Conservation (phyloP, 2,888 invertebrate species). For the Leptothorax acervorum region DNA sequence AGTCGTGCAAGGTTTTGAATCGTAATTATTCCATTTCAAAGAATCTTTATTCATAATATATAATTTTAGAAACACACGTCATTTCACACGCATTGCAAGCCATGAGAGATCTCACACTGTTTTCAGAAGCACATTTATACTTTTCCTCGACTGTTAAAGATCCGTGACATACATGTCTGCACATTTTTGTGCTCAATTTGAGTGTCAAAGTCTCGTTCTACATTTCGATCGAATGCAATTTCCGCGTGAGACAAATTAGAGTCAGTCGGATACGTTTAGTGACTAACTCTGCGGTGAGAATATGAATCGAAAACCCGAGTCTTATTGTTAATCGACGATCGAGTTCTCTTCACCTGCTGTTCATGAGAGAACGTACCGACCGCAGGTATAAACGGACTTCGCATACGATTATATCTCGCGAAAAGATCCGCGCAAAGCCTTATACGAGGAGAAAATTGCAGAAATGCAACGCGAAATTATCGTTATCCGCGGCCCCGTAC, state of each 20-base stretch:
- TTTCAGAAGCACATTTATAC: not conserved
- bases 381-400: conserved; percentile 66
- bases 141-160: not conserved
- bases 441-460: conserved; percentile 12
- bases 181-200: not conserved
- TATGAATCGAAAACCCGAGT: conserved; percentile 51
- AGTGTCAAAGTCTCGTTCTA: not conserved
- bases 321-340: conserved; percentile 63
- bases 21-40: not conserved
- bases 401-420: conserved; percentile 36
- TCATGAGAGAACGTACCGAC: conserved; percentile 68
- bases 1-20: not conserved
- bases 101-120: not conserved
- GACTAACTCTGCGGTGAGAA: conserved; percentile 53
- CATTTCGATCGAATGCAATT: not conserved
- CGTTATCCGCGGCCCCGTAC: not conserved
- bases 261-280: not conserved
- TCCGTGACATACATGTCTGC: not conserved
- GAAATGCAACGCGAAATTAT: not conserved
- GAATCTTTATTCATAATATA: not conserved
- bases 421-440: conserved; percentile 25
- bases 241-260: not conserved
- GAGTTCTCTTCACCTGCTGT: conserved; percentile 59
- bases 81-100: not conserved
- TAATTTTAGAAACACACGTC: not conserved